Evolutionary conservation across 2,113 vertebrate species (phyloP).

Genomic region (Pholis gunnellus): DNA sequence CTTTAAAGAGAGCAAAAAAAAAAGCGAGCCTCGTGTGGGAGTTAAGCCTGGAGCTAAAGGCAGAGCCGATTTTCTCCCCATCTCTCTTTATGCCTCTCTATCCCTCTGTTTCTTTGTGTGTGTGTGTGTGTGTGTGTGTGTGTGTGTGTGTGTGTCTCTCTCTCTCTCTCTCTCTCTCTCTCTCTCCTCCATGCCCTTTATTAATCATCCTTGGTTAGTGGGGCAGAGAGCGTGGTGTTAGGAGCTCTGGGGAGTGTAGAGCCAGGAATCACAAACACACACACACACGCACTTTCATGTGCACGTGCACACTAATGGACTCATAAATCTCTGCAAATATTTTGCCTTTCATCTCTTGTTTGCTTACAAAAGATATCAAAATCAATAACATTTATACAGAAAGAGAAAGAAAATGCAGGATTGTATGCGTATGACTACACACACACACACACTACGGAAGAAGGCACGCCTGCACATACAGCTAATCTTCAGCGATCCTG

Average conservation of each 20-base stretch:
- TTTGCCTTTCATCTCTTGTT: conserved; percentile 18
- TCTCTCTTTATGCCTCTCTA: conserved; percentile 26
- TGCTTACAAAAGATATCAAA: conserved; percentile 27
- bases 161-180: conserved; percentile 38
- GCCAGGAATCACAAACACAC: conserved; percentile 36
- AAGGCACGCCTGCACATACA: background rate
- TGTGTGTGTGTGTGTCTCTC: background rate
- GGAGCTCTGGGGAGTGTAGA: conserved; percentile 64
- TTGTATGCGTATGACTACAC: background rate
- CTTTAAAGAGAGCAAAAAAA: conserved; percentile 48
- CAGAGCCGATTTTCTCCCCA: conserved; percentile 47
- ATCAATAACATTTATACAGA: background rate
- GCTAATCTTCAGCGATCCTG: conserved; percentile 53
- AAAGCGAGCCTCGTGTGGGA: conserved; percentile 56
- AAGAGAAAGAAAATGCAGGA: background rate
- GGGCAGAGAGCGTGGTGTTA: conserved; percentile 73
- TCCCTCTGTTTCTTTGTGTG: conserved; percentile 1
- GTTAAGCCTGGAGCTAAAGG: conserved; percentile 66
- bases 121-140: no score
- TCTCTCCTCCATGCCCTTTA: conserved; percentile 67
- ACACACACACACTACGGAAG: background rate
- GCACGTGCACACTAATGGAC: conserved; percentile 10
- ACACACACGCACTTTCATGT: conserved; percentile 46
- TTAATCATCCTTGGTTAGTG: conserved; percentile 82
- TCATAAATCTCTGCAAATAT: conserved; percentile 15